phyloP scores from a whole-genome alignment of 2,113 vertebrate genomes.

The Neotragus moschatus region DNA sequence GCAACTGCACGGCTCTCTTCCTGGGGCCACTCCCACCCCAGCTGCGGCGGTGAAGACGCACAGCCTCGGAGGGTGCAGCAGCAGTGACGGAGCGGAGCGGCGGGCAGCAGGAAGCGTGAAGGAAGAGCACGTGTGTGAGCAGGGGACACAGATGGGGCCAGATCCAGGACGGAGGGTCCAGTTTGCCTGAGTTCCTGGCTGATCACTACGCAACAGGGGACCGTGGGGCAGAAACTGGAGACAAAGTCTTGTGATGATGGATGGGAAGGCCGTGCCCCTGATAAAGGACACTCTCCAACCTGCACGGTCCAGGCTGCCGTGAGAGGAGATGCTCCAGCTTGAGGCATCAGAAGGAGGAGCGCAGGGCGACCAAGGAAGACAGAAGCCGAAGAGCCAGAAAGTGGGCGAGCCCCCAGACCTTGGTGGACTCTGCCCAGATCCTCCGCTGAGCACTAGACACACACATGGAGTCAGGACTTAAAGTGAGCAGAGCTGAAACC shows the following conservation, averaged over 20 bases:
- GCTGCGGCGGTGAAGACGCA: accelerated
- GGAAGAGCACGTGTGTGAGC: accelerated
- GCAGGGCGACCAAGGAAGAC: accelerated
- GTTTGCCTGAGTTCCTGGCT: neutral
- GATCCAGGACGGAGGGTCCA: accelerated
- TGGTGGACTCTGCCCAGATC: accelerated
- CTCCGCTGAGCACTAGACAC: accelerated
- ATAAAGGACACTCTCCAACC: accelerated
- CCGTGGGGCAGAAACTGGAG: accelerated
- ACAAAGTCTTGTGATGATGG: neutral
- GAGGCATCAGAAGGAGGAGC: accelerated
- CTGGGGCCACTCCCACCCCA: neutral
- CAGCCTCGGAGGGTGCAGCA: accelerated
- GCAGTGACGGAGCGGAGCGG: accelerated
- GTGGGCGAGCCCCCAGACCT: accelerated
- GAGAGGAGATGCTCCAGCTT: neutral
- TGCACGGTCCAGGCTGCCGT: accelerated
- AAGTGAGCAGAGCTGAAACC: accelerated
- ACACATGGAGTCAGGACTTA: accelerated
- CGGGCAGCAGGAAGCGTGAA: accelerated
- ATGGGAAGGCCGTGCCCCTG: neutral
- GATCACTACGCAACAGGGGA: accelerated
- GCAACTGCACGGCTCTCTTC: accelerated
- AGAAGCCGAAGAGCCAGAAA: neutral
- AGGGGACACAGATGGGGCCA: neutral